Evolutionary conservation across 2,888 invertebrate species (phyloP), one percentile per base, ranked within the genome.

Genomic region (Sinohyriopsis cumingii): DNA sequence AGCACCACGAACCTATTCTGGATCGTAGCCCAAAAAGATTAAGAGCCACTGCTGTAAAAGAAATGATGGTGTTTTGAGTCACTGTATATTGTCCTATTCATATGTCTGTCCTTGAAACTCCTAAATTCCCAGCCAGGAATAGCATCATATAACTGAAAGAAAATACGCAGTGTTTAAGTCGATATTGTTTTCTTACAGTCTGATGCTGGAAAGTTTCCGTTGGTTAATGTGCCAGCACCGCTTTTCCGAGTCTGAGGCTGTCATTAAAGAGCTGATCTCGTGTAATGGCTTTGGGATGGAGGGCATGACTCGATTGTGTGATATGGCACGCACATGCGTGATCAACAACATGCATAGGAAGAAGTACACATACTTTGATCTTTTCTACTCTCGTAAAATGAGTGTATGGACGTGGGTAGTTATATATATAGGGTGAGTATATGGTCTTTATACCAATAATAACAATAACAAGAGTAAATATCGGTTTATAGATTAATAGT

Each of bases 211-310:
- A 65, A 85, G 85, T 72, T 76, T 82, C n/a, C 69, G 86, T 64
- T 86, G 86, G 86, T 67, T 85, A 65, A 73, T 82, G 61, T 83
- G 84, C 64, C 77, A 81, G 25, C 83, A 85, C 63, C 72, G 74
- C 59, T 86, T 85, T 67, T 68, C 82, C 1, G 80, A 82, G 55
- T 81, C 85, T 1, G 85, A 85, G 66, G 69, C 73, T 22, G 78
- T 78, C 6, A 77, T 83, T 53, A 77, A 80, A 65, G 85, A 85
- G 62, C 76, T 86, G 53, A 79, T 83, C 3, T 83, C 86, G 33
- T 83, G 82, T 55, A 86, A 86, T 70, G 71, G 82, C 9, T 67
- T 69, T 19, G 71, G 81, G 2, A 83, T 84, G n/a, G 78, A 81
- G 55, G 82, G 84, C 67, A 71, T 86, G 12, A 81, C 79, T 54